A percentile compares a stretch with the other conserved stretches of the same genome.
Evolutionary conservation across 1,140 invertebrate genomes (phyloP).

Genomic region (Sycobia sp.): DNA sequence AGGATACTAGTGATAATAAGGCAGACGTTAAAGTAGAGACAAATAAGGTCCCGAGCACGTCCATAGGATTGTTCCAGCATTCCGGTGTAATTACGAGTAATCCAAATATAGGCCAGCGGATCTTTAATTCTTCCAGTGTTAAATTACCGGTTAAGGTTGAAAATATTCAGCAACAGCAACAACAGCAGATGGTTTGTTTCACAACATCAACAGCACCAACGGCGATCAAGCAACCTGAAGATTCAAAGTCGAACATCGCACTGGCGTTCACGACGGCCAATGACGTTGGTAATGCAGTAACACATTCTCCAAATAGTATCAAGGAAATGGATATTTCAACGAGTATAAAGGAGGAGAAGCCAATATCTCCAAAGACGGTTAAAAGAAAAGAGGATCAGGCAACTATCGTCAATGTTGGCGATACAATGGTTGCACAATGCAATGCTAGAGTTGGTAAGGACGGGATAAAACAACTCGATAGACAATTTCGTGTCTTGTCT

Average conservation of each 20-base stretch:
- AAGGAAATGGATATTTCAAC: constrained; percentile 44
- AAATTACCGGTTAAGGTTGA: constrained; percentile 43
- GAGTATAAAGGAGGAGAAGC: constrained; percentile 40
- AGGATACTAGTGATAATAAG: constrained; percentile 26
- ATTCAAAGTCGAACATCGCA: constrained; percentile 45
- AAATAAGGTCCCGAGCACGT: constrained; percentile 33
- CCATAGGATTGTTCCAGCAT: constrained; percentile 50
- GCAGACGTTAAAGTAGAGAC: constrained; percentile 4
- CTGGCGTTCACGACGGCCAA: constrained; percentile 49
- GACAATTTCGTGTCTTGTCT: neutral
- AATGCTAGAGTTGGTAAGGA: constrained; percentile 53
- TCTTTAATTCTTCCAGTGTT: constrained; percentile 55
- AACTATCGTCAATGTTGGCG: constrained; percentile 31
- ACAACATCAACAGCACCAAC: constrained; percentile 47
- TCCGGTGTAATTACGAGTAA: constrained; percentile 59
- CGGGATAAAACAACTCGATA: neutral
- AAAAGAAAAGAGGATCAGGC: constrained; percentile 56
- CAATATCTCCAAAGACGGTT: constrained; percentile 49
- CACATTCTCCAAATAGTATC: constrained; percentile 42
- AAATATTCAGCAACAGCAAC: constrained; percentile 43
- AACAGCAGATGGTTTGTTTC: constrained; percentile 32
- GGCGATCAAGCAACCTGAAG: constrained; percentile 42
- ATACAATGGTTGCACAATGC: constrained; percentile 45
- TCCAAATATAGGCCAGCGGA: constrained; percentile 49
- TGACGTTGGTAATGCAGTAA: constrained; percentile 42